Conservation (phyloP, 2,113 vertebrate genomes). For the Jacana jacana region DNA sequence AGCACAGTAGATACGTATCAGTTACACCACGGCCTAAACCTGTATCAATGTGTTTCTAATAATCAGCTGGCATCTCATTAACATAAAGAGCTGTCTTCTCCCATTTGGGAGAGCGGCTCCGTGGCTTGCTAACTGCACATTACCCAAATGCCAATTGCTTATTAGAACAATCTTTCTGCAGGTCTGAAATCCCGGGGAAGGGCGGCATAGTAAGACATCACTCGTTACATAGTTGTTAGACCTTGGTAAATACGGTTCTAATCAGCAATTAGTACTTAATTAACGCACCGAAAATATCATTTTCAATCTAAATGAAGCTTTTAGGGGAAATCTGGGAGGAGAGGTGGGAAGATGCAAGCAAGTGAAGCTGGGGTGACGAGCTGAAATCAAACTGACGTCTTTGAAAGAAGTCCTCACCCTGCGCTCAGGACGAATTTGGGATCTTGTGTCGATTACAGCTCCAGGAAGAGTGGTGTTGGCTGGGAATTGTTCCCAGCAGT, state of each 20-base stretch:
- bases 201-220: conserved; percentile 36
- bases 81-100: conserved; percentile 65
- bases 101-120: conserved; percentile 43
- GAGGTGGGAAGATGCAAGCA: conserved; percentile 25
- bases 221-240: conserved; percentile 53
- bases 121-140: conserved; percentile 33
- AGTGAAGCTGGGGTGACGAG: not conserved
- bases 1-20: conserved; percentile 65
- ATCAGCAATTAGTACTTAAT: conserved; percentile 77
- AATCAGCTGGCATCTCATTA: conserved; percentile 76
- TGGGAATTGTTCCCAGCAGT: not conserved
- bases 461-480: not conserved
- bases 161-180: not conserved
- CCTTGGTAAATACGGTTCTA: conserved; percentile 70
- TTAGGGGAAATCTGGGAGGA: conserved; percentile 43
- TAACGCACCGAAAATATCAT: conserved; percentile 69
- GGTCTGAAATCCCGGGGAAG: not conserved
- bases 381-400: not conserved
- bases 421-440: fast-evolving
- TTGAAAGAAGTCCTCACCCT: not conserved
- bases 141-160: not conserved
- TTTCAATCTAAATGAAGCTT: conserved; percentile 70
- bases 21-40: conserved; percentile 56
- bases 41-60: conserved; percentile 77
- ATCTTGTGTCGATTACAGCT: not conserved